Conservation (phyloP, 1,140 invertebrate genomes). For the Venustaconcha ellipsiformis region DNA sequence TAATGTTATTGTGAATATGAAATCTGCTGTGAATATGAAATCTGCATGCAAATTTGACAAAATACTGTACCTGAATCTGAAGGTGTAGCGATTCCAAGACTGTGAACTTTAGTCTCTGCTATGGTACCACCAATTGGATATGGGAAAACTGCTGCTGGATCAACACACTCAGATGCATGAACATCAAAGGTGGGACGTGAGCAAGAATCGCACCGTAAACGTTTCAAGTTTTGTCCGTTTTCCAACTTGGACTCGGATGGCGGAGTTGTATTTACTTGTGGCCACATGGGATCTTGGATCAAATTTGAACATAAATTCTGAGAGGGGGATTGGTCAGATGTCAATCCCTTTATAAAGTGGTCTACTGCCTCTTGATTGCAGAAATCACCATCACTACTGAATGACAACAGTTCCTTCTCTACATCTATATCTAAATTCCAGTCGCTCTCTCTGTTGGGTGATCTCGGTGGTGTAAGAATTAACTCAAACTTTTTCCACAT, state of each 20-base stretch:
- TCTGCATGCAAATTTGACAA: not conserved
- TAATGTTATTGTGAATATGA: not conserved
- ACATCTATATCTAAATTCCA: conserved; percentile 39
- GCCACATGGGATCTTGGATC: conserved; percentile 79
- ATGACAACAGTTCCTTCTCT: conserved; percentile 23
- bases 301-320: conserved; percentile 49
- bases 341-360: conserved; percentile 40
- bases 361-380: conserved; percentile 20
- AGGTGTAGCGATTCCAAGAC: conserved; percentile 82
- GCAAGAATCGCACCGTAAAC: conserved; percentile 26
- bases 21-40: not conserved
- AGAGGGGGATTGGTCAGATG: conserved; percentile 23
- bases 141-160: conserved; percentile 59
- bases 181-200: conserved; percentile 16
- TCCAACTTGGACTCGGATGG: conserved; percentile 32
- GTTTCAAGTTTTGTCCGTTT: conserved; percentile 1
- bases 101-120: conserved; percentile 71
- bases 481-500: conserved; percentile 73
- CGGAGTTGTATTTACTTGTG: conserved; percentile 64
- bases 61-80: conserved; percentile 84
- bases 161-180: conserved; percentile 47
- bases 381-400: conserved; percentile 33
- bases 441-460: conserved; percentile 54
- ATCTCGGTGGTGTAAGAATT: conserved; percentile 62
- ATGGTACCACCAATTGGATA: conserved; percentile 63